These are phyloP conservation scores for Erythrocercus mccallii DNA, from an alignment of 2,113 vertebrate genomes.

Conservation along the genomic window DNA sequence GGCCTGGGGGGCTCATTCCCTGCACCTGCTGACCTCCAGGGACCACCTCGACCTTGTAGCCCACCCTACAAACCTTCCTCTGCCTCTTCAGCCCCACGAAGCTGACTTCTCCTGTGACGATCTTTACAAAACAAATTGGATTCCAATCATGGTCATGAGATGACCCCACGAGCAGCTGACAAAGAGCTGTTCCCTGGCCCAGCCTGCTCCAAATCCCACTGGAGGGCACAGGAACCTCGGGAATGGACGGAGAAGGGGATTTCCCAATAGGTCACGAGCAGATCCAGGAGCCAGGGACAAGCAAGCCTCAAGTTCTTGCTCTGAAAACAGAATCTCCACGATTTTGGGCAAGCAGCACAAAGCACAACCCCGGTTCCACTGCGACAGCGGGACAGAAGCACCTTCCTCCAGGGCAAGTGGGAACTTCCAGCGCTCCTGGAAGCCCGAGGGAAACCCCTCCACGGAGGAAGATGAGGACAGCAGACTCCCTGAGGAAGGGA, in stretches of 20 bases:
- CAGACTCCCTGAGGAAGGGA: background rate
- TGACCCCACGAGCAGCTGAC: background rate
- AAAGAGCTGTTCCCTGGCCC: background rate
- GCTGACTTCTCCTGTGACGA: background rate
- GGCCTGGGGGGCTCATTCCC: background rate
- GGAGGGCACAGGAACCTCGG: background rate
- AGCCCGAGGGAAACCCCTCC: background rate
- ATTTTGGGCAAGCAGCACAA: background rate
- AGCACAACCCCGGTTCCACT: background rate
- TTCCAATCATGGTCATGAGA: background rate
- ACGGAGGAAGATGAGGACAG: background rate
- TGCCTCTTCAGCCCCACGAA: background rate
- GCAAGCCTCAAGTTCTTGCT: background rate
- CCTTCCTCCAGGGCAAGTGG: background rate
- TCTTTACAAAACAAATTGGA: background rate
- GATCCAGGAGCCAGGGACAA: fast-evolving
- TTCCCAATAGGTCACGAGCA: background rate
- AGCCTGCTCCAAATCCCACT: background rate
- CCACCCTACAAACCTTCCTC: background rate
- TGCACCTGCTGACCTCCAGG: background rate
- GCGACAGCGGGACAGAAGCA: fast-evolving
- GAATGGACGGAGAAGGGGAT: background rate
- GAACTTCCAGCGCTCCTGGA: background rate
- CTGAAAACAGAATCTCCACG: background rate
- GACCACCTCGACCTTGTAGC: background rate